Evolutionary conservation across 2,113 vertebrate genomes (phyloP).

Genomic region (Felis chaus): DNA sequence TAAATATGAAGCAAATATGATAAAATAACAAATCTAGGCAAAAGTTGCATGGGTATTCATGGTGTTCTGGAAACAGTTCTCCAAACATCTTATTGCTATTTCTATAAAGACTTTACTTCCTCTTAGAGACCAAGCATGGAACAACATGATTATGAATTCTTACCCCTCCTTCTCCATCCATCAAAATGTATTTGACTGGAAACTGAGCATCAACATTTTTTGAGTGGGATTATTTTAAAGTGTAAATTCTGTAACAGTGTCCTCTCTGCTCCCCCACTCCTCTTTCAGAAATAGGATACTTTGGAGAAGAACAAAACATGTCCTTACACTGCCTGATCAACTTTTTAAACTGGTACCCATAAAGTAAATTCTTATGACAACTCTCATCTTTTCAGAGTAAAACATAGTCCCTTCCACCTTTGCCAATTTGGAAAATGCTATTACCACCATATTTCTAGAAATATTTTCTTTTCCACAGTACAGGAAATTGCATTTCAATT

Average conservation of each 20-base stretch:
- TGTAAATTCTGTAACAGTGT: background rate
- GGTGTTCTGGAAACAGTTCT: background rate
- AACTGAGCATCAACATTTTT: background rate
- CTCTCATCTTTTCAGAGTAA: conserved; percentile 8
- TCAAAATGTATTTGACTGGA: background rate
- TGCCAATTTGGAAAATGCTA: conserved; percentile 44
- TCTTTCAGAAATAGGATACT: background rate
- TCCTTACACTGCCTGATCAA: background rate
- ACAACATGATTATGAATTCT: background rate
- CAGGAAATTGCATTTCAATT: conserved; percentile 59
- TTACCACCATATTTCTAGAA: background rate
- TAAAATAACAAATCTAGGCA: background rate
- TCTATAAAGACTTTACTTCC: background rate
- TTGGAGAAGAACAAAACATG: conserved; percentile 8
- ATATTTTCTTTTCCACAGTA: conserved; percentile 49
- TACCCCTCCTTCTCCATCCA: background rate
- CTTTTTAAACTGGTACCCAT: background rate
- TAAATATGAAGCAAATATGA: background rate
- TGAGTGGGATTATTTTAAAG: background rate
- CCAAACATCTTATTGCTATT: background rate
- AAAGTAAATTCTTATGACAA: background rate
- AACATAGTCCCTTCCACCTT: conserved; percentile 5
- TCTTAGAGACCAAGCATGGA: background rate
- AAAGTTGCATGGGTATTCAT: background rate
- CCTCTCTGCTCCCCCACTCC: background rate